phyloP scores from a whole-genome alignment of 2,797 vertebrate genomes.

The Leptodactylus fallax region DNA sequence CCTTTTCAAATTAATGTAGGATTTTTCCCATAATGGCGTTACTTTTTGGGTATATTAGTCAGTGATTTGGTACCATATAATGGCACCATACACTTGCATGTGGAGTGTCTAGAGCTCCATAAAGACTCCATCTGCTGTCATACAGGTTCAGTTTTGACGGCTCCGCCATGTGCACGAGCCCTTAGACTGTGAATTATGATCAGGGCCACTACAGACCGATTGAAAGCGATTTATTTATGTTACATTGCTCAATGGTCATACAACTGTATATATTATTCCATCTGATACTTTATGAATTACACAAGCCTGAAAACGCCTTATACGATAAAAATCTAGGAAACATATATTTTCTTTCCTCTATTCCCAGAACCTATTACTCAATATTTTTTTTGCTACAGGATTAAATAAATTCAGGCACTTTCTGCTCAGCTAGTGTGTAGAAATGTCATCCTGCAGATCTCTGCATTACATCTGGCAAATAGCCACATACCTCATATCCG shows the following conservation, averaged over 20 bases:
- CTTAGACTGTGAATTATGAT: conserved; percentile 1
- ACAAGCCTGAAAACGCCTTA: not conserved
- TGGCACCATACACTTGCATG: not conserved
- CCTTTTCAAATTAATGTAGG: too few species aligned
- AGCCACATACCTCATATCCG: conserved; percentile 63
- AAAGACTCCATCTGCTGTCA: not conserved
- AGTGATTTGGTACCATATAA: not conserved
- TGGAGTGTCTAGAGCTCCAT: not conserved
- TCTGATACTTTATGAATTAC: conserved; percentile 13
- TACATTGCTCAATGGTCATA: not conserved
- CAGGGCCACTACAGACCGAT: conserved; percentile 16
- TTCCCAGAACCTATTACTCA: conserved; percentile 64
- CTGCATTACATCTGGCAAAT: conserved; percentile 62
- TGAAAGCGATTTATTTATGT: conserved; percentile 41
- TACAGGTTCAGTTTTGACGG: not conserved
- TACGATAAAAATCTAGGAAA: conserved; percentile 46
- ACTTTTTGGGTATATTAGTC: too few species aligned
- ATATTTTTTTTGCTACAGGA: conserved; percentile 39
- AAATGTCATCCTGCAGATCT: conserved; percentile 63
- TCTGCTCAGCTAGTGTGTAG: conserved; percentile 57
- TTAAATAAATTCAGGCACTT: conserved; percentile 62
- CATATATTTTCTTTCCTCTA: conserved; percentile 43
- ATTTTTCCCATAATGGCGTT: too few species aligned
- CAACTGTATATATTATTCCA: conserved; percentile 42
- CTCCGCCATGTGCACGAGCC: not conserved